Evolutionary conservation across 2,888 invertebrate genomes (phyloP).

Genomic region (Melanotus villosus): DNA sequence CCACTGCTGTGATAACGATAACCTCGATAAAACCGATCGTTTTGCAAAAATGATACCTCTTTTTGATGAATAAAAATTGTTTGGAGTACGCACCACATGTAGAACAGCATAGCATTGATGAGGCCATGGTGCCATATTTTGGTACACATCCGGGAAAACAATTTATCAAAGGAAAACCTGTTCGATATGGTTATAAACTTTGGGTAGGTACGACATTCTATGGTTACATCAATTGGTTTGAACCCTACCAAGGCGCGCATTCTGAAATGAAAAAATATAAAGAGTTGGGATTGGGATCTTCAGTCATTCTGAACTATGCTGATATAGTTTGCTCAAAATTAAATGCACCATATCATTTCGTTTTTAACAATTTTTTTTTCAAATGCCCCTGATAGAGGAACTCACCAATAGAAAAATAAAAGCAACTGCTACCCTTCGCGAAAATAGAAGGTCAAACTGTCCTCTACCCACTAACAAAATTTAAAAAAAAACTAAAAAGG

Average conservation of each 20-base stretch:
- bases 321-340: slow-evolving; percentile 3
- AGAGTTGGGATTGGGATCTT: slow-evolving; percentile 10
- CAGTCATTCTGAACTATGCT: too few species aligned
- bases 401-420: slow-evolving; percentile 10
- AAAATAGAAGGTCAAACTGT: background rate
- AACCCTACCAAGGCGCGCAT: too few species aligned
- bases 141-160: background rate
- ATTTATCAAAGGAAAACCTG: background rate
- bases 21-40: too few species aligned
- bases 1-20: slow-evolving; percentile 1
- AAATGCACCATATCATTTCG: slow-evolving; percentile 11
- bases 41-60: too few species aligned
- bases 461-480: slow-evolving; percentile 2
- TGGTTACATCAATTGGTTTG: background rate
- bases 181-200: too few species aligned
- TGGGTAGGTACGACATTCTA: too few species aligned
- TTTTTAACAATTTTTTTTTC: too few species aligned
- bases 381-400: slow-evolving; percentile 9
- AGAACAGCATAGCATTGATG: too few species aligned
- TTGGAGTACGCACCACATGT: too few species aligned
- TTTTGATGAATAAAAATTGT: too few species aligned
- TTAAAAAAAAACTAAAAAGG: slow-evolving; percentile 17
- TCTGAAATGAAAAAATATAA: slow-evolving; percentile 11
- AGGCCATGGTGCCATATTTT: too few species aligned
- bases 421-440: slow-evolving; percentile 10